phyloP scores from a whole-genome alignment of 2,797 vertebrate genomes.

The Alcedo quadribrachys region DNA sequence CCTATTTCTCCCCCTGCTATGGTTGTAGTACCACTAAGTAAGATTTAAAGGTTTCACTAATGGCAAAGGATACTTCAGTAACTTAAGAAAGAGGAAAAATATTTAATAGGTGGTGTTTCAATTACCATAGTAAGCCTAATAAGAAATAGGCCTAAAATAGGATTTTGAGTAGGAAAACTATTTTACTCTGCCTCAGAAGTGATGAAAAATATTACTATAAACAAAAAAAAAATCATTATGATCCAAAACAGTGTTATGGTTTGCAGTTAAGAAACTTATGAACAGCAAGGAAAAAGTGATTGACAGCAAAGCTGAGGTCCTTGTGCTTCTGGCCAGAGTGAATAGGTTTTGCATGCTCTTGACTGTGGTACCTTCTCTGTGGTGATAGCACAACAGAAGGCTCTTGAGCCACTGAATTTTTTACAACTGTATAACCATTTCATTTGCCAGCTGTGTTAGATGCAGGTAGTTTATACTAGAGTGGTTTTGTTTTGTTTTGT shows the following conservation, averaged over 20 bases:
- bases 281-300: neutral
- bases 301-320: neutral
- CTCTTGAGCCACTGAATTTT: neutral
- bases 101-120: neutral
- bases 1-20: neutral
- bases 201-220: neutral
- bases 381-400: neutral
- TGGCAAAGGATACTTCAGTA: neutral
- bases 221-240: neutral
- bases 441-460: neutral
- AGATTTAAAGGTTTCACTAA: neutral
- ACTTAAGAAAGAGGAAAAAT: constrained; percentile 53
- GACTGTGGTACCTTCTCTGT: fast-evolving
- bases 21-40: neutral
- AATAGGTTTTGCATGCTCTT: neutral
- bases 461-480: neutral
- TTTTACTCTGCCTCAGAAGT: neutral
- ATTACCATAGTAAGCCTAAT: neutral
- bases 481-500: neutral
- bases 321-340: fast-evolving
- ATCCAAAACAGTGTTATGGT: neutral
- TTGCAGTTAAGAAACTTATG: neutral
- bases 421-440: neutral
- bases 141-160: neutral
- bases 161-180: neutral